Evolutionary conservation across 2,888 invertebrate species (phyloP).

Genomic region (Agapostemon virescens): DNA sequence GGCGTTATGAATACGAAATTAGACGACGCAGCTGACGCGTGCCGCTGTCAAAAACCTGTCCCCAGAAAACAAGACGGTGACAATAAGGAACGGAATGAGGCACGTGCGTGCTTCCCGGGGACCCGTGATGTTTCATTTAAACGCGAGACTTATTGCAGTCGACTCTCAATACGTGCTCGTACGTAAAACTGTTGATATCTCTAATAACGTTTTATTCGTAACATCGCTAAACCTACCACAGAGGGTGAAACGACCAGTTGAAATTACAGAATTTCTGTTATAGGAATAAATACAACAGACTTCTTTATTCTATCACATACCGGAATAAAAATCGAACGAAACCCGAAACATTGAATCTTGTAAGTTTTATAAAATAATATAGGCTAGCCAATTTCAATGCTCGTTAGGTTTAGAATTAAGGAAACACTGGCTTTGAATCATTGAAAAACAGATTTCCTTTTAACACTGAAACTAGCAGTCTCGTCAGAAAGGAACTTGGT

Average conservation of each 20-base stretch:
- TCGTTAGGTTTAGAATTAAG: too few relatives aligned
- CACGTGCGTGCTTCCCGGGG: background rate
- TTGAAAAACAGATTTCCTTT: background rate
- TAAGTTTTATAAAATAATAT: too few relatives aligned
- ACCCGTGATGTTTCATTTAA: background rate
- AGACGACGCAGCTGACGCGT: constrained; percentile 24
- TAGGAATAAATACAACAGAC: too few relatives aligned
- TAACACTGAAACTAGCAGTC: background rate
- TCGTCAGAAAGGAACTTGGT: too few relatives aligned
- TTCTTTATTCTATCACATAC: too few relatives aligned
- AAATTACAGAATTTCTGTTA: too few relatives aligned
- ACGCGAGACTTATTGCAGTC: background rate
- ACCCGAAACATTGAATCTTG: too few relatives aligned
- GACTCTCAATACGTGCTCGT: background rate
- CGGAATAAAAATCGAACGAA: too few relatives aligned
- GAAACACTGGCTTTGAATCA: background rate
- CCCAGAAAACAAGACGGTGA: background rate
- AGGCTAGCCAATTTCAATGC: too few relatives aligned
- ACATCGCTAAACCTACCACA: too few relatives aligned
- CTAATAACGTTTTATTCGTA: too few relatives aligned
- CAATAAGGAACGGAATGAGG: background rate
- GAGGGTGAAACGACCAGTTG: too few relatives aligned
- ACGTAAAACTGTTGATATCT: background rate
- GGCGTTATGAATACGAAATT: constrained; percentile 48
- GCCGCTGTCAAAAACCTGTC: background rate